A percentile compares a stretch with the other conserved stretches of the same genome.
Conservation (phyloP, 2,888 invertebrate genomes). For the Physocephala rufipes region DNA sequence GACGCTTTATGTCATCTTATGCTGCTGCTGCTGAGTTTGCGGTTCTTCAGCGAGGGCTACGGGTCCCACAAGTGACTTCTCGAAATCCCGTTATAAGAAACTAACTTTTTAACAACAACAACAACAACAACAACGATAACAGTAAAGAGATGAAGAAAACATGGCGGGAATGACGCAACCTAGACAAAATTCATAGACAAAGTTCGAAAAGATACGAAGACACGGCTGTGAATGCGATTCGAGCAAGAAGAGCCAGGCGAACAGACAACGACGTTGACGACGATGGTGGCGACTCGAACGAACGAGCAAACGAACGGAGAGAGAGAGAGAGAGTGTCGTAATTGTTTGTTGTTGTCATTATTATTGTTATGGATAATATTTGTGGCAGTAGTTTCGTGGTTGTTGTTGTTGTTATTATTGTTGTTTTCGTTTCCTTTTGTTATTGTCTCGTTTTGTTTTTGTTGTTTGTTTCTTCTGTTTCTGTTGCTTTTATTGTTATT, state of each 20-base stretch:
- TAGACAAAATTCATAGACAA: constrained; percentile 5
- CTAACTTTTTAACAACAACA: constrained; percentile 30
- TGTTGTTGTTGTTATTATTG: constrained; percentile 2
- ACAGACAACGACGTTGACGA: neutral
- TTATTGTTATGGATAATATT: neutral
- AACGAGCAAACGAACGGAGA: neutral
- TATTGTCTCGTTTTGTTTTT: neutral
- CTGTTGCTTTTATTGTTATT: neutral
- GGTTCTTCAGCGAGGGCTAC: neutral
- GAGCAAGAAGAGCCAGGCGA: neutral
- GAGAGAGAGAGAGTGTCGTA: constrained; percentile 2
- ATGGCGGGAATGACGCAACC: neutral
- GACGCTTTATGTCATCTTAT: constrained; percentile 6
- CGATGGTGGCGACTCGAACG: neutral
- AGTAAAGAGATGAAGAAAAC: neutral
- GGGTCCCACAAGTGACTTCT: constrained; percentile 31
- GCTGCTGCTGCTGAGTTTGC: neutral
- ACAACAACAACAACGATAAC: constrained; percentile 17
- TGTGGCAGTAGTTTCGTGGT: neutral
- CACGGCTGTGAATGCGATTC: neutral
- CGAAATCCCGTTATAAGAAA: constrained; percentile 31
- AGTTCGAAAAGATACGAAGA: neutral
- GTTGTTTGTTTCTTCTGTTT: neutral
- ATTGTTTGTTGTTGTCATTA: neutral
- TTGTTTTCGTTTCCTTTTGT: neutral